Evolutionary conservation across 53 echinoderm and acorn worm species (phyloP), one percentile per base, ranked within the genome.

Genomic region (Paelopatides confundens): DNA sequence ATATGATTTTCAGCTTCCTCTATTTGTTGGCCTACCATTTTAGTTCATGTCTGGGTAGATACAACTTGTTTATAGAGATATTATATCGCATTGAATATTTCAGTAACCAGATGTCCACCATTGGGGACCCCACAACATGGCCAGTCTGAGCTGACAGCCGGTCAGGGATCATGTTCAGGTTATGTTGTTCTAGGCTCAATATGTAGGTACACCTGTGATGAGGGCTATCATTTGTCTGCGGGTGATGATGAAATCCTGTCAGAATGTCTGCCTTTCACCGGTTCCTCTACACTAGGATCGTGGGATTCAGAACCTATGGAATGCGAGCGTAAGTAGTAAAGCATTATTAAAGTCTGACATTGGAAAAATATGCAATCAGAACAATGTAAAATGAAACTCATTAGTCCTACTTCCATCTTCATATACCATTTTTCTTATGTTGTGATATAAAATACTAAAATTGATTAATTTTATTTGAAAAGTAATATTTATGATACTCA

Each of bases 61-160:
- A n/a, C n/a, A n/a, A n/a, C n/a, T n/a, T n/a, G n/a, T n/a, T n/a
- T n/a, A n/a, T n/a, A n/a, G n/a, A n/a, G n/a, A n/a, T n/a, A n/a
- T n/a, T n/a, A n/a, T n/a, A n/a, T n/a, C n/a, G n/a, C n/a, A 43
- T 43, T 21, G 15, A 6, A 23, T 58, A 58, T 52, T 81, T 21
- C 39, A 94, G 94, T 94, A 11, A 89, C 92, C 12, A 81, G 92
- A 62, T 94, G 94, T 40, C 92, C 86, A 13, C 76, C 91, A 1
- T 52, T 94, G 37, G 86, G 52, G 52, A 71, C 81, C 13, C 92
- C 92, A n/a, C 82, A 82, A 51, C 47, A 94, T 87, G 89, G 91
- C 51, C 81, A 81, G n/a, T 52, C 85, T n/a, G 81, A 49, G 30
- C 66, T 94, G 64, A 70, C 62, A 5, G 58, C 71, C 36, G 94